Conservation (phyloP, 2,797 vertebrate species). For the Anableps anableps region DNA sequence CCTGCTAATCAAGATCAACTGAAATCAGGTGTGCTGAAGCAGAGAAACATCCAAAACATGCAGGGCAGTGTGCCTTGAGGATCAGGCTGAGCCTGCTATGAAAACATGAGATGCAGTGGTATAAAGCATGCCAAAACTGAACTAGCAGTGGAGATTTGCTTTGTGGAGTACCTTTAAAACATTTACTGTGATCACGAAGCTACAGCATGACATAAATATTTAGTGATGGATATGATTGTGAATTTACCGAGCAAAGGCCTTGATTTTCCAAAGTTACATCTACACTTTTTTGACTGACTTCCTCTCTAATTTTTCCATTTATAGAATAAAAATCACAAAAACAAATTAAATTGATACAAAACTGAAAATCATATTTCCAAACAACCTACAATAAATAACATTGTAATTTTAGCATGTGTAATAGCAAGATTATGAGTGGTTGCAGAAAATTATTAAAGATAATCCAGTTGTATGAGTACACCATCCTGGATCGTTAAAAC, state of each 20-base stretch:
- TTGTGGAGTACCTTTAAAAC: not conserved
- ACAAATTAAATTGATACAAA: not conserved
- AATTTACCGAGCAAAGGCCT: not conserved
- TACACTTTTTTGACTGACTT: not conserved
- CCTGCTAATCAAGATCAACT: too few relatives aligned
- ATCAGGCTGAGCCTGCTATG: not conserved
- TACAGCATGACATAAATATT: not conserved
- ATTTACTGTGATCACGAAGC: not conserved
- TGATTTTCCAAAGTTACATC: not conserved
- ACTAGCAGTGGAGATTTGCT: not conserved
- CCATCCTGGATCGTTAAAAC: not conserved
- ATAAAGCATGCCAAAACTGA: not conserved
- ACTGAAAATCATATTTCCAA: not conserved
- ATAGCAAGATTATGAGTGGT: not conserved
- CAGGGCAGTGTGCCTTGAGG: not conserved
- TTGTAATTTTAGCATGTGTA: not conserved
- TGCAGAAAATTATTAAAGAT: not conserved
- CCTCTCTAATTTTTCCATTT: not conserved
- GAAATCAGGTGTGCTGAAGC: not conserved
- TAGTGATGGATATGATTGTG: not conserved
- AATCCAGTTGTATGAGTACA: not conserved
- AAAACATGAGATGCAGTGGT: not conserved
- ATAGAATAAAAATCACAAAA: not conserved
- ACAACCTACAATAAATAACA: not conserved
- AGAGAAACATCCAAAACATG: not conserved